Evolutionary conservation across 2,888 invertebrate species (phyloP), one percentile per base, ranked within the genome.

Genomic region (Eretmocerus hayati): DNA sequence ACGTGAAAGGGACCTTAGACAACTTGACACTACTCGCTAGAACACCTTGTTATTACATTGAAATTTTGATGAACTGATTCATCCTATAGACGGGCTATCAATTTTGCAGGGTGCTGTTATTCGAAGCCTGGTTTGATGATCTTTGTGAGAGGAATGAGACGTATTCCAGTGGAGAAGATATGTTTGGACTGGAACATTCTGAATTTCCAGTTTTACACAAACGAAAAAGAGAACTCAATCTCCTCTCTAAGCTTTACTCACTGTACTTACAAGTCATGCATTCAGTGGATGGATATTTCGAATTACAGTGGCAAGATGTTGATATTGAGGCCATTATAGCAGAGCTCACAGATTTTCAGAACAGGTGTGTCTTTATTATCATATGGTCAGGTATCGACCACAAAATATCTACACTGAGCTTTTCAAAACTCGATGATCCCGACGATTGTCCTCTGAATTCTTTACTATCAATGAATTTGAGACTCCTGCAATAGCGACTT

Each of bases 201-300:
- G 87, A 90, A 49, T 92, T 91, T 72, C 91, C 91, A 0, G 76
- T 83, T 50, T 69, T 93, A 42, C 80, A 84, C 52, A 80, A 83
- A 59, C 82, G 88, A 56, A 90, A 87, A 68, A 88, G 85, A 59
- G 90, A 92, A 65, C 83, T 93, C 59, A 85, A 85, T 66, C 77
- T 92, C 42, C 74, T 93, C 16, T 90, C 85, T 71, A 88, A 89
- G 68, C 74, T 93, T 64, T 93, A 88, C 58, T 74, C 78, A 1
- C 70, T 85, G 46, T 94, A 91, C 72, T 78, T 89, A 58, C 78
- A 84, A 60, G 92, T 93, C 1, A 85, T 90, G 75, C 84, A 85
- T 60, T 85, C 87, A 4, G 87, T 93, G 46, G 86, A 89, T 62
- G 86, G 87, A 2, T 93, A 92, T 66, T 89, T 81, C 61, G 89